These are phyloP conservation scores for Xerus inauris DNA, from an alignment of 2,113 vertebrate species.

Conservation along the genomic window DNA sequence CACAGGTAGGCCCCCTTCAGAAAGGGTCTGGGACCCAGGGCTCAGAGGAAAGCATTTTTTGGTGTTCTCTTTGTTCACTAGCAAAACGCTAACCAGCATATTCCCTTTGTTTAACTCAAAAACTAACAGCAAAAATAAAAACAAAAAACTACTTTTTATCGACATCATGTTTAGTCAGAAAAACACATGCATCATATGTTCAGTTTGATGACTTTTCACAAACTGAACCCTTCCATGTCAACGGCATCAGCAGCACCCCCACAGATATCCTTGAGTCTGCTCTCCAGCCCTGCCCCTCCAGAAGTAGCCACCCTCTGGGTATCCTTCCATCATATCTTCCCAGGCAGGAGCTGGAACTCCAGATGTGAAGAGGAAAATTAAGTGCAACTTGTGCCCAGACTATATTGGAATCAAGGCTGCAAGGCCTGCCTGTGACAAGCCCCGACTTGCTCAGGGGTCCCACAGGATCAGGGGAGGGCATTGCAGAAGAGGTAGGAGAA, in stretches of 20 bases:
- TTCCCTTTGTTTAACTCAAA: background rate
- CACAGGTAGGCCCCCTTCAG: accelerated
- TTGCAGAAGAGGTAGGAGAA: no score
- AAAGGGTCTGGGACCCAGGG: background rate
- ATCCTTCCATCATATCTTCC: background rate
- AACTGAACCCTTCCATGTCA: background rate
- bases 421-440: background rate
- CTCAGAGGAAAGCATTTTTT: background rate
- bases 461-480: background rate
- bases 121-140: background rate
- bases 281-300: accelerated
- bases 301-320: background rate
- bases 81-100: background rate
- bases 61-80: background rate
- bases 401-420: background rate
- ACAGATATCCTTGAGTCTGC: background rate
- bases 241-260: background rate
- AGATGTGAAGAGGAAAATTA: background rate
- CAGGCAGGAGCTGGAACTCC: background rate
- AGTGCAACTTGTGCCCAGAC: background rate
- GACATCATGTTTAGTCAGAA: background rate
- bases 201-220: background rate
- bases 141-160: background rate
- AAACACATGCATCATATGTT: background rate
- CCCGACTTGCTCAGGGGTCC: accelerated